Evolutionary conservation across 2,113 vertebrate genomes (phyloP).

Genomic region (Psophia crepitans): DNA sequence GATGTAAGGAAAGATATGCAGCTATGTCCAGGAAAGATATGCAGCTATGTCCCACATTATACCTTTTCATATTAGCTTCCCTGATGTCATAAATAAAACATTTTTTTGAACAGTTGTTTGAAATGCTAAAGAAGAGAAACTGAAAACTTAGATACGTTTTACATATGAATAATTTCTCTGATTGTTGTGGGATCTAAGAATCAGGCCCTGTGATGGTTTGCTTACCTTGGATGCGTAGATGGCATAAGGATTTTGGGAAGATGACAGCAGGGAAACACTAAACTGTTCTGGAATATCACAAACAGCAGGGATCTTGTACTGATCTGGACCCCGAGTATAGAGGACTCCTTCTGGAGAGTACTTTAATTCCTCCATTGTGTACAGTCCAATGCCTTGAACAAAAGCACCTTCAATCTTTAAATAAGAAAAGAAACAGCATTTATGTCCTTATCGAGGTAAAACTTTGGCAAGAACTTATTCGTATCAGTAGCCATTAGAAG

Average conservation of each 20-base stretch:
- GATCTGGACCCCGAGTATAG: conserved; percentile 78
- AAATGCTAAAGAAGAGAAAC: neutral
- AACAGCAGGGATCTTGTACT: conserved; percentile 85
- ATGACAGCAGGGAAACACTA: conserved; percentile 78
- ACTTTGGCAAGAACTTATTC: neutral
- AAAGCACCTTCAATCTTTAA: conserved; percentile 86
- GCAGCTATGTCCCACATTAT: neutral
- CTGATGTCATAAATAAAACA: neutral
- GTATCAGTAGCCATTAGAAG: neutral
- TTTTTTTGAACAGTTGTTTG: neutral
- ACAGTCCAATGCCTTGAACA: conserved; percentile 84
- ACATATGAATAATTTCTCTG: neutral
- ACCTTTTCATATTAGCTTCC: neutral
- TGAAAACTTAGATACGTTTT: neutral
- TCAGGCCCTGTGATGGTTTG: neutral
- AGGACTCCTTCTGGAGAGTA: conserved; percentile 81
- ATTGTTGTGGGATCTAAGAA: neutral
- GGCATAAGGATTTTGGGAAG: conserved; percentile 78
- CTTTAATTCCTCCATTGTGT: conserved; percentile 84
- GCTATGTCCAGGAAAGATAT: neutral
- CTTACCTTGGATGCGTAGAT: conserved; percentile 89
- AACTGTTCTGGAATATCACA: conserved; percentile 83
- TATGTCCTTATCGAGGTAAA: neutral
- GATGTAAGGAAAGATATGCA: neutral
- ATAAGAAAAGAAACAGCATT: neutral